Evolutionary conservation across 2,797 vertebrate genomes (phyloP), one percentile per base, ranked within the genome.

Genomic region (Oryzias dopingdopingensis): DNA sequence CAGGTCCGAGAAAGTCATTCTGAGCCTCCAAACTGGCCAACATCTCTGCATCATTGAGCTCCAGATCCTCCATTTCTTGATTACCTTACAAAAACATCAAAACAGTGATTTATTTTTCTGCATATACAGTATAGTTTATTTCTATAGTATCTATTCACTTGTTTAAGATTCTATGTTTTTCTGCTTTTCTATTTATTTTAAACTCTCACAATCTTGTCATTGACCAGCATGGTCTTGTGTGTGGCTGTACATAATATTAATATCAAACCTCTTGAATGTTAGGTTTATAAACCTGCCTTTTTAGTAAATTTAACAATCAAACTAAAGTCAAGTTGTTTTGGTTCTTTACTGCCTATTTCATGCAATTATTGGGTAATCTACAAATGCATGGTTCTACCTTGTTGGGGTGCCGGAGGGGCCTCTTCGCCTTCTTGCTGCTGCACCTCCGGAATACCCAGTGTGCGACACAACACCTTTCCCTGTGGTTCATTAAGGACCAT

Each of bases 401-500:
- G 80, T 20, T 70, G 69, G 56, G 49, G 53, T 70, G 61, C 49
- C 17, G 55, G 50, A 6, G 46, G 63, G 29, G 24, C 68, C 41
- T 71, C 80, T 14, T 65, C 70, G 6, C 0, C 46, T 20, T 67
- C 67, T 45, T 62, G 41, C 58, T 81, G 76, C 43, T 81, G 86
- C 74, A 67, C 13, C 44, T 93, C 94, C 52, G 87, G 74, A 76
- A 96, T 89, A 50, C 95, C 94, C 82, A 97, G 90, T 22, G 93
- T 83, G 54, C 93, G 91, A 74, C 93, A 90, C 67, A 99, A 92
- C 67, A 98, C 59, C 42, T 76, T 94, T 67, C 90, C 91, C 86
- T 94, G 93, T 74, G 4, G 54, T 2, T 29, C 7, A 6, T 6
- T 29, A 29, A 29, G 7, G 5, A 42, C 6, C 2, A 42, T 6